phyloP scores from a whole-genome alignment of 2,888 invertebrate genomes.

The Drosophila fulvimacula region DNA sequence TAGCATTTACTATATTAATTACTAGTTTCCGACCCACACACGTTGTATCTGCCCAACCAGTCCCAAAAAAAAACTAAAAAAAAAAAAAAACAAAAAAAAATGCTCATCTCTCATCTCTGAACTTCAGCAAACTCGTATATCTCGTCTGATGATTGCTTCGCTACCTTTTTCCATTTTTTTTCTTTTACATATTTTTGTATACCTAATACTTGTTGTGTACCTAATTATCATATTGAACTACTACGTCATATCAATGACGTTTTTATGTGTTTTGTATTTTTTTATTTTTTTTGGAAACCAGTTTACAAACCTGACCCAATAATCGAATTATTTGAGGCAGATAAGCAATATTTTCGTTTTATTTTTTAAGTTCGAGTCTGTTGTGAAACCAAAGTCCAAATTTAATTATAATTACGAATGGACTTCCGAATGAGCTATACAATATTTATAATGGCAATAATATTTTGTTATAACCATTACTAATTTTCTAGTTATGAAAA shows the following conservation, averaged over 20 bases:
- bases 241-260: conserved; percentile 50
- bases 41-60: conserved; percentile 26
- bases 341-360: conserved; percentile 25
- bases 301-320: conserved; percentile 53
- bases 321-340: conserved; percentile 35
- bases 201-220: conserved; percentile 8
- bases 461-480: no score
- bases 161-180: conserved; percentile 9
- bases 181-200: conserved; percentile 2
- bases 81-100: neutral
- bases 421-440: neutral
- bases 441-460: no score
- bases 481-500: no score
- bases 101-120: conserved; percentile 16
- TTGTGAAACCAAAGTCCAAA: conserved; percentile 39
- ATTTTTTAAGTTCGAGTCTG: conserved; percentile 4
- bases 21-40: conserved; percentile 39
- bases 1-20: conserved; percentile 48
- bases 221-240: conserved; percentile 14
- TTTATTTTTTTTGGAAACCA: conserved; percentile 23
- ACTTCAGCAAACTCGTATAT: conserved; percentile 34
- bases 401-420: no score
- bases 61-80: conserved; percentile 5
- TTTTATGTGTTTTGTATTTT: neutral
- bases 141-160: conserved; percentile 29